phyloP scores from a whole-genome alignment of 2,888 invertebrate species.

The Gandaritis pyraliata region DNA sequence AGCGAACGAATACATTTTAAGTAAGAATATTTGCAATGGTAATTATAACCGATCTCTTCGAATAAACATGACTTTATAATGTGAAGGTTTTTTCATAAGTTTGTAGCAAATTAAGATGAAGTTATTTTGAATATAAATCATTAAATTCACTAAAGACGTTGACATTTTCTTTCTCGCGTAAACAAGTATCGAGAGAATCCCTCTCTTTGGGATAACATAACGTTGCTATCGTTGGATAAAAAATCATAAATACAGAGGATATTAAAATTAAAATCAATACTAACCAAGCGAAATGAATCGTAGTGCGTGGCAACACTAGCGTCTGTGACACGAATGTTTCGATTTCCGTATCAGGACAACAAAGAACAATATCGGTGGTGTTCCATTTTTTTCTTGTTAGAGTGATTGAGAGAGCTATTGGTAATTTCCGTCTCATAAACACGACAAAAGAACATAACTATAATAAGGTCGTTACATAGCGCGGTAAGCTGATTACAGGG shows the following conservation, averaged over 20 bases:
- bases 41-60: conserved; percentile 45
- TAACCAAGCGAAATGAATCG: background rate
- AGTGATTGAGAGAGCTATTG: conserved; percentile 4
- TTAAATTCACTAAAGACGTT: background rate
- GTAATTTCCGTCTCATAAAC: conserved; percentile 6
- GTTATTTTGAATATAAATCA: conserved; percentile 1
- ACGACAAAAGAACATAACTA: conserved; percentile 10
- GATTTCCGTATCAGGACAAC: conserved; percentile 16
- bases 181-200: too few relatives aligned
- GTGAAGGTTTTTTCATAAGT: conserved; percentile 38
- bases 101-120: conserved; percentile 25
- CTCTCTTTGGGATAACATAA: too few relatives aligned
- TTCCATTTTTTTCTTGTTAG: background rate
- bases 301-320: conserved; percentile 12
- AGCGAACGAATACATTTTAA: conserved; percentile 55
- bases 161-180: too few relatives aligned
- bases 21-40: conserved; percentile 55
- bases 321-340: conserved; percentile 21
- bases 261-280: too few relatives aligned
- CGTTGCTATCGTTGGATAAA: too few relatives aligned
- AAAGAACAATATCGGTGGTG: background rate
- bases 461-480: conserved; percentile 26
- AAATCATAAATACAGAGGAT: too few relatives aligned
- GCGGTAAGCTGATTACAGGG: conserved; percentile 39
- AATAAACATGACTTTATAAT: conserved; percentile 40